These are phyloP conservation scores for Muntiacus reevesi DNA, from an alignment of 2,113 vertebrate species.

Conservation along the genomic window DNA sequence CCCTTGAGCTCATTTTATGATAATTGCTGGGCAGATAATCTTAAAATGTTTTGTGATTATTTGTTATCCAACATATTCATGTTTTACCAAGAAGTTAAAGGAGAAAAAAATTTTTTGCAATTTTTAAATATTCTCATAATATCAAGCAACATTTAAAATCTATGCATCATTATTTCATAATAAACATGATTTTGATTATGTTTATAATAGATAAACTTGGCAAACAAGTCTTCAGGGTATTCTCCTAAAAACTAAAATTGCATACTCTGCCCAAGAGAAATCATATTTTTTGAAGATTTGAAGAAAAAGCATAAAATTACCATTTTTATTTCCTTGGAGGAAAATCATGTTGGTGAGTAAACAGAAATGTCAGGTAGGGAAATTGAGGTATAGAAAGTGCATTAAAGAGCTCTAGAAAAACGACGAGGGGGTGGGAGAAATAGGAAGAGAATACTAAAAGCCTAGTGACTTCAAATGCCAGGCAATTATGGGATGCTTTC, in stretches of 20 bases:
- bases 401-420: conserved; percentile 20
- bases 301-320: conserved; percentile 35
- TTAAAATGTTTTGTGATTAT: conserved; percentile 6
- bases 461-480: conserved; percentile 19
- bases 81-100: background rate
- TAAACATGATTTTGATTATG: background rate
- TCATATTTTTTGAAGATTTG: background rate
- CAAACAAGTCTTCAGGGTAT: background rate
- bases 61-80: background rate
- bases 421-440: background rate
- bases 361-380: background rate
- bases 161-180: background rate
- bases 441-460: background rate
- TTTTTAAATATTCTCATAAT: background rate
- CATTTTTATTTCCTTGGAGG: conserved; percentile 20
- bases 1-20: background rate
- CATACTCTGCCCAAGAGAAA: background rate
- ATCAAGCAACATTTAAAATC: background rate
- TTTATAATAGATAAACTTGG: background rate
- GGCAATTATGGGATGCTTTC: conserved; percentile 58
- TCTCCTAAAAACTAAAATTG: conserved; percentile 14
- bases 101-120: background rate
- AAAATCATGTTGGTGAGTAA: background rate
- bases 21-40: background rate
- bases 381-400: background rate